Evolutionary conservation across 2,797 vertebrate species (phyloP), one percentile per base, ranked within the genome.

Genomic region (Remorina albescens): DNA sequence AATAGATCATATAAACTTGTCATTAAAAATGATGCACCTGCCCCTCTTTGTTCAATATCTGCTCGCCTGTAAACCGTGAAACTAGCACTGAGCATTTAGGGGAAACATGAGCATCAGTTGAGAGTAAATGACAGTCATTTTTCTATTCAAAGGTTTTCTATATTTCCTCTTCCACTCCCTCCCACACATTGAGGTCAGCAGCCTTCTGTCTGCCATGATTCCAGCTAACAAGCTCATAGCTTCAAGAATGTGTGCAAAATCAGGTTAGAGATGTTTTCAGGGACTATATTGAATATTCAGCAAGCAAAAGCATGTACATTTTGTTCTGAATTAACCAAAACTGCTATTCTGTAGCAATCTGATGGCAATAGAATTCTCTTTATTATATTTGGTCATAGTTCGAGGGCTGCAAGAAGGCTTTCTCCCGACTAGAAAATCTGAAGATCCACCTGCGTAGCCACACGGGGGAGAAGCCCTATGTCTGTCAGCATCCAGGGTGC

Each of bases 361-460:
- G 30, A 25, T 13, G 6, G 41, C 36, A 41, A 21, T 5, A 2
- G 8, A 34, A 30, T 32, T 11, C 32, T 62, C 42, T 51, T 60
- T 16, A 19, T 55, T 67, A 0, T 39, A 6, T 78, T 19, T 1
- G 19, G 65, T 88, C 91, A 34, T 91, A 99, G 98, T 98, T 98
- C 65, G 96, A 98, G 80, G 96, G 98, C 84, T 99, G 98, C 93
- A 95, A 96, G 86, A 99, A 99, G 89, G 98, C 97, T 19, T 99
- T 99, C 92, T 99, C 98, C 53, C 96, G 97, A 25, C 94, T 98
- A 6, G 98, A 99, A 92, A 99, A 99, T 82, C 95, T 99, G 74
- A 99, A 99, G 91, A 99, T 99, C 91, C 98, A 99, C 82, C 92
- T 97, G 80, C 94, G 98, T 56, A 99, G 97, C 87, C 98, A 99